Evolutionary conservation across 2,113 vertebrate species (phyloP).

Genomic region (human (Homo sapiens)): GRCh38 chr17:15139001-15139500

Average conservation of each 20-base stretch:
- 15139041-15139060: background rate
- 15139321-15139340: background rate
- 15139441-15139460: background rate
- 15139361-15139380: background rate
- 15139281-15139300: background rate
- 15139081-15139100: background rate
- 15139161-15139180: too few species aligned
- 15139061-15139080: background rate
- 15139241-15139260: background rate
- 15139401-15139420: background rate
- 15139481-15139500: background rate
- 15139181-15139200: background rate
- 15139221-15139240: background rate
- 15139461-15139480: background rate
- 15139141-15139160: background rate
- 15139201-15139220: background rate
- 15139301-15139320: background rate
- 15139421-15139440: background rate
- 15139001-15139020: background rate
- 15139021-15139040: background rate
- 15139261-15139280: background rate
- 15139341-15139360: background rate
- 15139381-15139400: background rate
- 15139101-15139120: background rate
- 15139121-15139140: background rate